A percentile compares a stretch with the other conserved stretches of the same genome.
Conservation (phyloP, 1,140 invertebrate genomes). For the Hylyphantes graminicola region DNA sequence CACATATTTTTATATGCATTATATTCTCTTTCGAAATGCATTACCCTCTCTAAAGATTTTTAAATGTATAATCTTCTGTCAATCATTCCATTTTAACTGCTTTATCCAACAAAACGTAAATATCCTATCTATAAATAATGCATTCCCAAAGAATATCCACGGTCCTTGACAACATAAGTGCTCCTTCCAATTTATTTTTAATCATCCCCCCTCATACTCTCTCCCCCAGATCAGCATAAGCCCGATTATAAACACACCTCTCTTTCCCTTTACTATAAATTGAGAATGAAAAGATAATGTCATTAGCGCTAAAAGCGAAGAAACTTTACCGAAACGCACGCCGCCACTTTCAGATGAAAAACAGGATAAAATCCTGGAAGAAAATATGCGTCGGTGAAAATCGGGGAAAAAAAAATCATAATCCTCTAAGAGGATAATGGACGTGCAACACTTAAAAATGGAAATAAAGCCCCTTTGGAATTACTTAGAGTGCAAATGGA, state of each 20-base stretch:
- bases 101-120: too few species aligned
- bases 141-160: too few species aligned
- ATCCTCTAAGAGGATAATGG: slow-evolving; percentile 27
- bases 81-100: too few species aligned
- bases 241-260: slow-evolving; percentile 28
- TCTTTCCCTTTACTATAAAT: neutral
- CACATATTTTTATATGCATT: too few species aligned
- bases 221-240: slow-evolving; percentile 1
- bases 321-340: slow-evolving; percentile 9
- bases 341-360: slow-evolving; percentile 2
- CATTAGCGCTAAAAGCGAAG: slow-evolving; percentile 33
- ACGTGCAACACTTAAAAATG: slow-evolving; percentile 28
- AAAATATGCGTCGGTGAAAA: neutral
- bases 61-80: too few species aligned
- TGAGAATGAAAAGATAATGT: slow-evolving; percentile 36
- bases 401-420: slow-evolving; percentile 17
- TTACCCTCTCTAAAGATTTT: too few species aligned
- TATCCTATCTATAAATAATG: too few species aligned
- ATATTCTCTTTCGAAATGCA: too few species aligned
- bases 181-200: slow-evolving; percentile 23
- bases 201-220: neutral
- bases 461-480: slow-evolving; percentile 32
- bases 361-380: slow-evolving; percentile 1
- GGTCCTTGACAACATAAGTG: neutral
- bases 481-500: slow-evolving; percentile 35